phyloP scores from a whole-genome alignment of 2,113 vertebrate genomes.

The Campylorhamphus procurvoides region DNA sequence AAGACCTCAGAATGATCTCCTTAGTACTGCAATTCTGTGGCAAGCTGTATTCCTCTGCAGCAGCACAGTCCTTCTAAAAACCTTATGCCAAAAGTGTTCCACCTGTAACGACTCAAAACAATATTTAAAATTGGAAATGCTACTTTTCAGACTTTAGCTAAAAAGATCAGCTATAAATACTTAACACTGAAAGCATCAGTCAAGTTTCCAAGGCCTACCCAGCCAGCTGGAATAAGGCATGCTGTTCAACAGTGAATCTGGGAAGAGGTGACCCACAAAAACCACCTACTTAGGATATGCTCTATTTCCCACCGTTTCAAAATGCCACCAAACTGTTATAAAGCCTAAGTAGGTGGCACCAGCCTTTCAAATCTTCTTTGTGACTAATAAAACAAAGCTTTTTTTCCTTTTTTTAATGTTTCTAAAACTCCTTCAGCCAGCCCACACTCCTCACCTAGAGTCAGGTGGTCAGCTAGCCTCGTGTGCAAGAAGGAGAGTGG shows the following conservation, averaged over 20 bases:
- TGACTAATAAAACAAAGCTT: not conserved
- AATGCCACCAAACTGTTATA: not conserved
- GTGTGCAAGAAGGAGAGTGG: not conserved
- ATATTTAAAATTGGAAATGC: accelerated
- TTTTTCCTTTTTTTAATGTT: not conserved
- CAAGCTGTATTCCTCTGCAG: accelerated
- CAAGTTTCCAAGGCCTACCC: not conserved
- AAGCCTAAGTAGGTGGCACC: not conserved
- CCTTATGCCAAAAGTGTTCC: accelerated
- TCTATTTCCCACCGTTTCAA: not conserved
- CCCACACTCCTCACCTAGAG: not conserved
- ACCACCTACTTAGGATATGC: accelerated
- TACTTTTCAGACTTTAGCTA: not conserved
- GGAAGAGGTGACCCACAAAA: not conserved
- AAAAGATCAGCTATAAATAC: not conserved
- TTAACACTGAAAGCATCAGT: not conserved
- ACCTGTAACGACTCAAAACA: not conserved
- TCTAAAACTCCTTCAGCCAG: not conserved
- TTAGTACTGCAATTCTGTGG: too few relatives aligned
- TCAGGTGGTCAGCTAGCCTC: not conserved
- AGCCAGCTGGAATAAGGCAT: accelerated
- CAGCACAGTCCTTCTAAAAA: not conserved
- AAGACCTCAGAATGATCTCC: not conserved
- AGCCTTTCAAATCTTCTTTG: not conserved
- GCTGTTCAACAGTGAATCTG: not conserved